phyloP scores from a whole-genome alignment of 30 jellyfish, hydroid and myxozoan genomes.

The Aurelia coerulea region DNA sequence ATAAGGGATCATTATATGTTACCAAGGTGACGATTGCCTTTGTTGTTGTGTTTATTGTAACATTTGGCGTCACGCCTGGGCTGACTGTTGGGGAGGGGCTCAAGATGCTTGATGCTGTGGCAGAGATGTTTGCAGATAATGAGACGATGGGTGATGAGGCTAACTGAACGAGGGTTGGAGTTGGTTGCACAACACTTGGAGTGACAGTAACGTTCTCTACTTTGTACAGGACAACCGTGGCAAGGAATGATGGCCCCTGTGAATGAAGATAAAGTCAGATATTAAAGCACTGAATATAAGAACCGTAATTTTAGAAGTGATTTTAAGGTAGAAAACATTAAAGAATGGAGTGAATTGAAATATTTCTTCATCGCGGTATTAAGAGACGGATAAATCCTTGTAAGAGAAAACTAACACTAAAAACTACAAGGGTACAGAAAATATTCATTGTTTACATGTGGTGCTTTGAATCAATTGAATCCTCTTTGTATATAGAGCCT shows the following conservation, averaged over 20 bases:
- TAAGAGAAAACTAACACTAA: too few relatives aligned
- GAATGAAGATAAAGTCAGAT: too few relatives aligned
- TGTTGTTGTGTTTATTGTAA: slow-evolving; percentile 22
- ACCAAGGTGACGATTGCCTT: slow-evolving; percentile 6
- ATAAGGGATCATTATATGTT: slow-evolving; percentile 53
- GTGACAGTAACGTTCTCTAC: slow-evolving; percentile 32
- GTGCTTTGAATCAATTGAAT: too few relatives aligned
- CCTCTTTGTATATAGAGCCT: too few relatives aligned
- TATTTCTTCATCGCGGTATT: neutral
- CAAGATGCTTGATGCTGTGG: slow-evolving; percentile 8
- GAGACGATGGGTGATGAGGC: neutral
- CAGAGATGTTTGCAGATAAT: neutral
- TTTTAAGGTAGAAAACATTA: too few relatives aligned
- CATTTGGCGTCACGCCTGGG: slow-evolving; percentile 29
- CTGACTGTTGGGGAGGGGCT: slow-evolving; percentile 17
- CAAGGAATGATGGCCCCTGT: slow-evolving; percentile 78
- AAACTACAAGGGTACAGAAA: too few relatives aligned
- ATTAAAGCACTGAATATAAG: too few relatives aligned
- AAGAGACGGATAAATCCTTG: too few relatives aligned
- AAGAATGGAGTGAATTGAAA: too few relatives aligned
- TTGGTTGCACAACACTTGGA: slow-evolving; percentile 33
- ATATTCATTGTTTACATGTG: too few relatives aligned
- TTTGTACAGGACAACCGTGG: slow-evolving; percentile 11
- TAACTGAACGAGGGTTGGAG: neutral
- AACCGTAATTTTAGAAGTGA: neutral